phyloP scores from a whole-genome alignment of 1,140 invertebrate species.

The Neodiprion pinetum region DNA sequence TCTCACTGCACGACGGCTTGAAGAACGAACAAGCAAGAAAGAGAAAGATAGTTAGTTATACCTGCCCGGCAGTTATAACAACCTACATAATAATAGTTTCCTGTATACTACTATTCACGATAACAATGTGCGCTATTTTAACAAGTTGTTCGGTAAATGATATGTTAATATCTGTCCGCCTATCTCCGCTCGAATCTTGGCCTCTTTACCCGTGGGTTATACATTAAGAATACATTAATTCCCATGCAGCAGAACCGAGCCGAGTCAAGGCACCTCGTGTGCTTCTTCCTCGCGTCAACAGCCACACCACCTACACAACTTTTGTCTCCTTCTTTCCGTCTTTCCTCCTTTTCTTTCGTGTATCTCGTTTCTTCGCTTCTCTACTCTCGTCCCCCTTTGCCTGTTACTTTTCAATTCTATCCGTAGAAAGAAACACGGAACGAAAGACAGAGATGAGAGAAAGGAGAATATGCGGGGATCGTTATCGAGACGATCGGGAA shows the following conservation, averaged over 20 bases:
- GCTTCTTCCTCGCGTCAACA: too few species aligned
- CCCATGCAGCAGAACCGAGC: too few species aligned
- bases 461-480: too few species aligned
- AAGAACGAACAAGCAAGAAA: too few species aligned
- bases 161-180: neutral
- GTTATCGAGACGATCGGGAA: too few species aligned
- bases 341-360: slow-evolving; percentile 29
- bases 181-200: neutral
- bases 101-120: neutral
- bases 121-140: slow-evolving; percentile 1
- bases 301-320: slow-evolving; percentile 34
- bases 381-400: slow-evolving; percentile 13
- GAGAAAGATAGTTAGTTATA: too few species aligned
- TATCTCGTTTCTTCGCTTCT: neutral
- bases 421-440: too few species aligned
- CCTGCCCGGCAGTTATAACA: too few species aligned
- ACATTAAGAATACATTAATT: neutral
- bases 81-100: neutral
- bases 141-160: slow-evolving; percentile 3
- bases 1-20: too few species aligned
- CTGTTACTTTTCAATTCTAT: slow-evolving; percentile 8
- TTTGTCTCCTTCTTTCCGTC: slow-evolving; percentile 32
- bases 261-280: too few species aligned
- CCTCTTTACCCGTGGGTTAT: neutral
- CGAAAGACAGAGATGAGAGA: too few species aligned